Conservation (phyloP, 2,113 vertebrate species). For the Triplophysa rosa region DNA sequence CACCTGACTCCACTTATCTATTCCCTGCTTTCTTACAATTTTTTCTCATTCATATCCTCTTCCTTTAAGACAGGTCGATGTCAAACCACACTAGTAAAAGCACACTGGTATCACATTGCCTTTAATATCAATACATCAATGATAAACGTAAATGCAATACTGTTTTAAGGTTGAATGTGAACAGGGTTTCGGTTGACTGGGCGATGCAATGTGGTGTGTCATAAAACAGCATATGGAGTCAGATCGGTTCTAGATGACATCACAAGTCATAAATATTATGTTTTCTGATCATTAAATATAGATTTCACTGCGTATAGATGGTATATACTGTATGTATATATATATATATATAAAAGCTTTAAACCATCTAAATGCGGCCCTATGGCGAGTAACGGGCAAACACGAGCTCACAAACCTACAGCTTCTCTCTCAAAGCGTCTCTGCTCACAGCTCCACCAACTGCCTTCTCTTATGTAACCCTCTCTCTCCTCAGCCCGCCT, state of each 20-base stretch:
- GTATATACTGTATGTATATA: too few relatives aligned
- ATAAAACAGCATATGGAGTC: neutral
- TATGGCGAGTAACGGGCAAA: slow-evolving; percentile 60
- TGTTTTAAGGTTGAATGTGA: neutral
- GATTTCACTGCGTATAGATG: neutral
- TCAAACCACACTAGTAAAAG: neutral
- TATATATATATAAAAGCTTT: slow-evolving; percentile 32
- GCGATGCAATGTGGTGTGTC: slow-evolving; percentile 1
- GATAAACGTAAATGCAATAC: neutral
- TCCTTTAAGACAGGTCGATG: neutral
- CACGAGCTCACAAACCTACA: slow-evolving; percentile 66
- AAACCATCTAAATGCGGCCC: slow-evolving; percentile 41
- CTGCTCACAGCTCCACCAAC: slow-evolving; percentile 65
- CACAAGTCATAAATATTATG: neutral
- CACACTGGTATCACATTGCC: neutral
- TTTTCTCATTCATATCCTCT: slow-evolving; percentile 7
- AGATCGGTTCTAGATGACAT: slow-evolving; percentile 7
- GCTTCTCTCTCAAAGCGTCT: slow-evolving; percentile 51
- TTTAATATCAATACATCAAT: neutral
- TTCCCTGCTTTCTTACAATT: neutral
- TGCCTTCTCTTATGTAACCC: slow-evolving; percentile 77
- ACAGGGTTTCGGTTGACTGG: neutral
- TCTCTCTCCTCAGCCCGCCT: slow-evolving; percentile 64
- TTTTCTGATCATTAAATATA: neutral
- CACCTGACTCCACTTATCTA: neutral